Conservation (phyloP, 2,888 invertebrate genomes). For the Amblyjoppa proteus region DNA sequence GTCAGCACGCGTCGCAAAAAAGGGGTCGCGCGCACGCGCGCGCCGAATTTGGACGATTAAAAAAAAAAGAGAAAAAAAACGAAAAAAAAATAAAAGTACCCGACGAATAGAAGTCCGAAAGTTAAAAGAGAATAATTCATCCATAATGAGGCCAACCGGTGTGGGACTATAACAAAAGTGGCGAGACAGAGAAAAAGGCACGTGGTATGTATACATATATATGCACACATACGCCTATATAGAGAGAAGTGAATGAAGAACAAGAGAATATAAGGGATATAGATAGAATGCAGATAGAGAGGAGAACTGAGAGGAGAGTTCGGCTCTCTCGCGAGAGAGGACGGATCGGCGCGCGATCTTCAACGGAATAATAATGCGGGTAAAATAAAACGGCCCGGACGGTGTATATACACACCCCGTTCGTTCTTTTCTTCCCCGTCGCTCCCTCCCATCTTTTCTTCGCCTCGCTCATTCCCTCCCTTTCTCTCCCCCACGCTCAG, state of each 20-base stretch:
- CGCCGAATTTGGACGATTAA: conserved; percentile 32
- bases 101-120: conserved; percentile 74
- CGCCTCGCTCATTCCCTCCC: conserved; percentile 42
- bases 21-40: conserved; percentile 42
- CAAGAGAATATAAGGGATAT: conserved; percentile 43
- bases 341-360: conserved; percentile 84
- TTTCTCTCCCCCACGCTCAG: conserved; percentile 11
- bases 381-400: conserved; percentile 82
- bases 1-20: conserved; percentile 35
- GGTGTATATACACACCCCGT: conserved; percentile 59
- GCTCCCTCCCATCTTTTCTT: conserved; percentile 38
- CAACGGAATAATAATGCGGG: conserved; percentile 85
- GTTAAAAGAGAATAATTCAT: conserved; percentile 85
- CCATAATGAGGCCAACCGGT: conserved; percentile 81
- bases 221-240: neutral
- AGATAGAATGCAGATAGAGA: conserved; percentile 37
- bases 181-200: conserved; percentile 44
- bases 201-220: conserved; percentile 46
- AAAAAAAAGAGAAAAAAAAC: conserved; percentile 47
- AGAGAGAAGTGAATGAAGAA: conserved; percentile 42
- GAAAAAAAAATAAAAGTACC: neutral
- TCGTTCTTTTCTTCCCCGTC: conserved; percentile 53
- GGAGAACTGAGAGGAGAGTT: conserved; percentile 33
- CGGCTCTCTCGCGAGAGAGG: conserved; percentile 36
- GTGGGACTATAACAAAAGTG: conserved; percentile 43